Base-by-base conservation (phyloP, 1,140 invertebrate genomes). In the Amphibalanus amphitrite region DNA sequence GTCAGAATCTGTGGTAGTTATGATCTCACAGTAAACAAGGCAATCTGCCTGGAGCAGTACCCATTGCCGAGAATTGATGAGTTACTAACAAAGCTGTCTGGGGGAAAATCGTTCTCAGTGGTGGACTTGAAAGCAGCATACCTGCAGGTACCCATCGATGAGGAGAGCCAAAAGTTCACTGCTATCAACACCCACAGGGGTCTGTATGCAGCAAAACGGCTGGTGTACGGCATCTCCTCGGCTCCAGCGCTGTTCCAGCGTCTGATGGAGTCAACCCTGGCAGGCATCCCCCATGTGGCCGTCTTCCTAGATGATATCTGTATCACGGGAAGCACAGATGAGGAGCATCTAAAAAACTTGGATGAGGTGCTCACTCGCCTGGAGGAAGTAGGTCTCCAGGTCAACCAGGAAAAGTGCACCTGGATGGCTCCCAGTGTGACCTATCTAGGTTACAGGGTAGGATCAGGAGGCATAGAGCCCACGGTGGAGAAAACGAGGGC, bases 241-340 rank as follows among this genome's bases (percentile, higher is more conserved):
- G 13, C 47, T 59, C 47, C 47, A 59, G 47, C 33, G 15, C 4
- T 59, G 10, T 59, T 8, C 17, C 47, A 59, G 17, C 10, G 17
- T 8, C 23, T 17, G 10, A 59, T 59, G 47, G 47, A 59, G 47
- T 17, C 10, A 3, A 8, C 23, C 6, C 20, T 59, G 10, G 47
- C 47, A 13, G 47, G 20, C 10, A 59, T 13, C 1, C 47, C 47
- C 10, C 47, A 59, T 20, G 17, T 20, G 10, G 47, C 47, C 3
- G 47, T 59, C 1, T 59, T 59, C 47, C 20, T 30, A 26, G 71
- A 72, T 69, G 71, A 72, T 33, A 29, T 72, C 0, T 33, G 69
- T 13, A 64, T 72, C 0, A 72, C 71, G 0, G 65, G 71, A 25
- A 29, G 30, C 17, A 30, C 47, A 25, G 17, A 69, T 0, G 29